Conservation (phyloP, 2,113 vertebrate genomes). For the Cromileptes altivelis region DNA sequence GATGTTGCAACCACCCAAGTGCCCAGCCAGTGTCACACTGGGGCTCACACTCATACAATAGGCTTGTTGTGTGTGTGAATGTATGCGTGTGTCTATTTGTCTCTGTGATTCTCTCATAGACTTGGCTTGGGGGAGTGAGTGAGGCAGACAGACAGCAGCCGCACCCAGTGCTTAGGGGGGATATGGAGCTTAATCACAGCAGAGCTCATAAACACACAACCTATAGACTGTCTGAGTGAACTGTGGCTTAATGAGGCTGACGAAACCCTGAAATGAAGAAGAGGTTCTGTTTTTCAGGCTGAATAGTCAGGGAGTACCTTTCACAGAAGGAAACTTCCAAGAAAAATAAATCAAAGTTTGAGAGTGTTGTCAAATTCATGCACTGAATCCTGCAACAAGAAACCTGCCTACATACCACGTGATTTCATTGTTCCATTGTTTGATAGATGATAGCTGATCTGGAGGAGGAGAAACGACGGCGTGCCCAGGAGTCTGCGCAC, state of each 20-base stretch:
- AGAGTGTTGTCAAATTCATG: slow-evolving; percentile 3
- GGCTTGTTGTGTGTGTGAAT: slow-evolving; percentile 43
- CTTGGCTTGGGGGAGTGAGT: slow-evolving; percentile 1
- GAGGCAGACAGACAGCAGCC: slow-evolving; percentile 11
- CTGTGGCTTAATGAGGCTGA: not conserved
- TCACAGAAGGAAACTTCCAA: not conserved
- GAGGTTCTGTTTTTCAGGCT: not conserved
- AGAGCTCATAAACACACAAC: not conserved
- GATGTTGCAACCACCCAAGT: not conserved
- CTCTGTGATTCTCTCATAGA: slow-evolving; percentile 8
- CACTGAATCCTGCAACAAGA: slow-evolving; percentile 7
- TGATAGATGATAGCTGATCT: slow-evolving; percentile 94
- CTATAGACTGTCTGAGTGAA: not conserved
- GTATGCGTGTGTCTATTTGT: slow-evolving; percentile 15
- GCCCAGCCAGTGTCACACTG: slow-evolving; percentile 14
- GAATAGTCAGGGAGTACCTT: not conserved
- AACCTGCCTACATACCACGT: not conserved
- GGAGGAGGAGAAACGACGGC: slow-evolving; percentile 91
- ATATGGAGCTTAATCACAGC: slow-evolving; percentile 28
- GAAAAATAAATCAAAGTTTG: not conserved
- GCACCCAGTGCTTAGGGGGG: slow-evolving; percentile 10
- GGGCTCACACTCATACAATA: slow-evolving; percentile 54
- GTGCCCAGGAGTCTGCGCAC: slow-evolving; percentile 91
- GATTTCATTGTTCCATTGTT: slow-evolving; percentile 24
- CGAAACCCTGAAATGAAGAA: not conserved